Conservation (phyloP, 2,888 invertebrate genomes). For the Rhyacophila evoluta region DNA sequence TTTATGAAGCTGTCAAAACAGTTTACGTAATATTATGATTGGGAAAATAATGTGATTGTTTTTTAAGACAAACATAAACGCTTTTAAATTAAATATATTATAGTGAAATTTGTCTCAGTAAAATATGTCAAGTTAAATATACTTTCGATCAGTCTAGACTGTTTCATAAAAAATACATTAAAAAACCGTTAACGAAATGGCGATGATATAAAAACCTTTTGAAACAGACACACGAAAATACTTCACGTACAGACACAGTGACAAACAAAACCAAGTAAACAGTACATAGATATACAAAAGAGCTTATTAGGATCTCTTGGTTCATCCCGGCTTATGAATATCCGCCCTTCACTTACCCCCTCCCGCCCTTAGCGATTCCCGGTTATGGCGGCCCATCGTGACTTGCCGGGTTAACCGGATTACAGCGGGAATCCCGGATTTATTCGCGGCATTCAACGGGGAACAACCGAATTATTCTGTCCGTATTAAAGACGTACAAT, state of each 20-base stretch:
- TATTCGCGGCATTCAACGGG: constrained; percentile 2
- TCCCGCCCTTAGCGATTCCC: constrained; percentile 5
- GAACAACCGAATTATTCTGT: constrained; percentile 17
- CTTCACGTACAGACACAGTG: not conserved
- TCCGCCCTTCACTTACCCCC: not conserved
- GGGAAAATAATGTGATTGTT: too few species aligned
- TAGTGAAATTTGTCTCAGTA: too few species aligned
- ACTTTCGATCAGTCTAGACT: not conserved
- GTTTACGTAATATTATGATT: too few species aligned
- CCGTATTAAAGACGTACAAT: constrained; percentile 19
- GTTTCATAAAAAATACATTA: not conserved
- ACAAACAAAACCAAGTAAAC: too few species aligned
- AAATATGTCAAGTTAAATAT: too few species aligned
- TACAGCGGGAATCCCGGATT: constrained; percentile 15
- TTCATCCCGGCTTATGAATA: constrained; percentile 22
- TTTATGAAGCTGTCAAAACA: too few species aligned
- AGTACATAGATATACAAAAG: too few species aligned
- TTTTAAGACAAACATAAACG: too few species aligned
- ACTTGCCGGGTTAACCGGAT: constrained; percentile 18
- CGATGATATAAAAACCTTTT: too few species aligned
- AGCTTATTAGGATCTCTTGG: not conserved
- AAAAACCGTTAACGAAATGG: too few species aligned
- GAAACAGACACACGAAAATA: not conserved
- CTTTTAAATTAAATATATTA: too few species aligned
- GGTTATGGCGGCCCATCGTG: not conserved